Evolutionary conservation across 2,797 vertebrate species (phyloP), one percentile per base, ranked within the genome.

Genomic region (Sandelia bainsii): DNA sequence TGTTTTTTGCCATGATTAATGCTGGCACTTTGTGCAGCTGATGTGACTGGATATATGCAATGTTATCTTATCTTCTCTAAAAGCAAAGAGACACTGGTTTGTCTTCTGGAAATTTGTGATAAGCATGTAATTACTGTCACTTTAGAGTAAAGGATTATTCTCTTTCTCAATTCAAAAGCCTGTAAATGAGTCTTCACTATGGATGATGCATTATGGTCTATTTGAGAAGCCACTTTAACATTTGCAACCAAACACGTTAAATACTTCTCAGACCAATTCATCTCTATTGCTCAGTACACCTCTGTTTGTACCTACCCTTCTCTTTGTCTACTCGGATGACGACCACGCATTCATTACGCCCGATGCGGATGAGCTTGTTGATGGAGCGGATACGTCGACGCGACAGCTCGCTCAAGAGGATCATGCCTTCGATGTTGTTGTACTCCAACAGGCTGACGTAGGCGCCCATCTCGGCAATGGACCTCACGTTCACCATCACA

Each of bases 341-440:
- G 27, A 99, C 98, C 6, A 99, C 98, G 1, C 98, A 99, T 52
- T 99, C 98, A 4, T 99, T 99, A 91, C 98, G 96, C 27, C 98
- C 98, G 5, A 99, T 99, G 60, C 98, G 96, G 86, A 99, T 99
- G 83, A 99, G 98, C 88, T 99, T 99, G 94, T 99, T 99, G 89
- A 99, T 99, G 90, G 98, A 99, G 59, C 98, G 97, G 68, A 99
- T 99, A 9, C 98, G 98, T 53, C 98, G 95, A 39, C 98, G 95
- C 0, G 98, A 99, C 37, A 99, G 93, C 83, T 99, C 98, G 8
- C 98, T 99, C 46, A 99, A 96, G 39, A 99, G 96, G 91, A 99
- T 99, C 98, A 99, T 99, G 89, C 98, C 98, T 81, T 99, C 98
- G 1, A 99, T 99, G 89, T 98, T 99, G 94, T 99, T 99, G 92